These are phyloP conservation scores for Drosophila biarmipes DNA, from an alignment of 1,140 invertebrate genomes.

Conservation along the genomic window DNA sequence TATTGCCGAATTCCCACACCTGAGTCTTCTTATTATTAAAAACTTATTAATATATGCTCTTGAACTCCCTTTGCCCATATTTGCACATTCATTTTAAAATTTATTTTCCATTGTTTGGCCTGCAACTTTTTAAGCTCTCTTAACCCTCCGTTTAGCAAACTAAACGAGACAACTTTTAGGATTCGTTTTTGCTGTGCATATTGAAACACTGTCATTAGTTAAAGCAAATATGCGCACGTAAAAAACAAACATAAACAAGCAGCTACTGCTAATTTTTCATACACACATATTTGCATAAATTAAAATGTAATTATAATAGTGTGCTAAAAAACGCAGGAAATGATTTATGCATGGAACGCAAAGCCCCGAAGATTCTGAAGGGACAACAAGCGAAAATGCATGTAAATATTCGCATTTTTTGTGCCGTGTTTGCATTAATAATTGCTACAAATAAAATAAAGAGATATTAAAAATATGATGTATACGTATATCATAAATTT, in stretches of 20 bases:
- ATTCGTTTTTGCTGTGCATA: conserved; percentile 30
- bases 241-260: conserved; percentile 19
- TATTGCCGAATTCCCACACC: conserved; percentile 1
- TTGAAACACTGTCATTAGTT: conserved; percentile 67
- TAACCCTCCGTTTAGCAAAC: conserved; percentile 23
- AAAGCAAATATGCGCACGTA: conserved; percentile 46
- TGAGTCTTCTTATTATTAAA: not conserved
- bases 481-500: conserved; percentile 40
- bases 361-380: conserved; percentile 54
- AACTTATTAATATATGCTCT: conserved; percentile 12
- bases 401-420: conserved; percentile 49
- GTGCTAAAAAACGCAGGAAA: conserved; percentile 56
- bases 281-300: conserved; percentile 77
- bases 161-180: conserved; percentile 27
- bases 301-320: conserved; percentile 82
- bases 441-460: conserved; percentile 82
- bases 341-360: conserved; percentile 77
- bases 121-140: conserved; percentile 17
- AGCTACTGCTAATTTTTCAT: conserved; percentile 66
- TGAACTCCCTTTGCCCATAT: conserved; percentile 15
- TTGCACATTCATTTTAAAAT: conserved; percentile 49
- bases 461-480: conserved; percentile 59
- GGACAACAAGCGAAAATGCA: conserved; percentile 57
- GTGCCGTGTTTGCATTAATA: conserved; percentile 72
- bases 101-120: conserved; percentile 31